Percentiles rank a stretch among this genome's conserved stretches.
Conservation (phyloP, 2,797 vertebrate genomes). For the Phrynocephalus vlangalii region DNA sequence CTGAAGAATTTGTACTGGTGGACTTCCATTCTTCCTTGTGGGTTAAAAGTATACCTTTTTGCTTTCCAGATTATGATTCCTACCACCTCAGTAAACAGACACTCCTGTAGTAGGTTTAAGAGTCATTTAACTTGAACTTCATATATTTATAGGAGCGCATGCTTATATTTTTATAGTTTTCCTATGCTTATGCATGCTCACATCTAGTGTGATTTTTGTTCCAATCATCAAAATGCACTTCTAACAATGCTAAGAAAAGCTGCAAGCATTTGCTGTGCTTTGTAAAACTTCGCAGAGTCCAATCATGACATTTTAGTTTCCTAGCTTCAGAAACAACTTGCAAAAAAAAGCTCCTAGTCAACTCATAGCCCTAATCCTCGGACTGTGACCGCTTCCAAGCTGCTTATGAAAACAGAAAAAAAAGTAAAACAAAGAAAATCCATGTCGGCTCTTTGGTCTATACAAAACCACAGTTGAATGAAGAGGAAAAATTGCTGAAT, state of each 20-base stretch:
- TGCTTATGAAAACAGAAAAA: constrained; percentile 12
- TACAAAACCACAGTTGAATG: constrained; percentile 27
- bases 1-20: background rate
- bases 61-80: background rate
- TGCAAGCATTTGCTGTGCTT: rapidly evolving
- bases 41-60: background rate
- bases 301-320: constrained; percentile 18
- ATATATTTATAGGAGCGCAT: background rate
- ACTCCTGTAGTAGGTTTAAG: background rate
- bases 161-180: background rate
- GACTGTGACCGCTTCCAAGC: constrained; percentile 27
- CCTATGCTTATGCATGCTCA: background rate
- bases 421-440: constrained; percentile 39
- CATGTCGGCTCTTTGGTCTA: constrained; percentile 33
- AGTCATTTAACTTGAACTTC: background rate
- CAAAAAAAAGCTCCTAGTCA: constrained; percentile 1
- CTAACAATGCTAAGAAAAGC: background rate
- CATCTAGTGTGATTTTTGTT: background rate
- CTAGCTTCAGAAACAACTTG: background rate
- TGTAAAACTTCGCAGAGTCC: rapidly evolving
- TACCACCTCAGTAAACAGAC: background rate
- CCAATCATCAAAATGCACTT: background rate
- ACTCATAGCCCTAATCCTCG: constrained; percentile 34
- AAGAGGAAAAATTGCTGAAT: background rate
- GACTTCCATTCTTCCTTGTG: background rate